These are phyloP conservation scores for Trachelus stipa DNA, from an alignment of 2,888 invertebrate genomes.

Conservation along the genomic window DNA sequence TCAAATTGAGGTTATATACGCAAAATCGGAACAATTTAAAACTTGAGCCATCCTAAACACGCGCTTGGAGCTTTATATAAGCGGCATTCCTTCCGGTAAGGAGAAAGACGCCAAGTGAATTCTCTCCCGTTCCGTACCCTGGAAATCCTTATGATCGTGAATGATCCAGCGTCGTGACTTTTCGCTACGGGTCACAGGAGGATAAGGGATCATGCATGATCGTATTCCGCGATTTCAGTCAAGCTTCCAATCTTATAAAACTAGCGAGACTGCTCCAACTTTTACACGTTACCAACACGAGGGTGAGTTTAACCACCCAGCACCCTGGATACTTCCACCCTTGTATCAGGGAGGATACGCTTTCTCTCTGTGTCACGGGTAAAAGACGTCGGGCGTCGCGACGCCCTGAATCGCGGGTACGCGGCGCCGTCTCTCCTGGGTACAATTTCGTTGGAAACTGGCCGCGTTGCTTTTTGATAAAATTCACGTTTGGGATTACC, in stretches of 20 bases:
- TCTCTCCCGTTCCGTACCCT: neutral
- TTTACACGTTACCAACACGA: constrained; percentile 1
- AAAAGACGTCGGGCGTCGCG: constrained; percentile 7
- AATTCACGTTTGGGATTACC: constrained; percentile 17
- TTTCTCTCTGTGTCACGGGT: neutral
- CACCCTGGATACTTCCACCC: neutral
- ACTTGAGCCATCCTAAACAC: neutral
- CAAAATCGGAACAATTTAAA: neutral
- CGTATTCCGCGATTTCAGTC: constrained; percentile 7
- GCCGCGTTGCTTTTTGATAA: constrained; percentile 15
- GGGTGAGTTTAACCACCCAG: neutral
- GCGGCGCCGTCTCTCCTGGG: constrained; percentile 12
- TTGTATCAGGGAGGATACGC: neutral
- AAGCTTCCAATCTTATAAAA: constrained; percentile 7
- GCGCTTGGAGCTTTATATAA: neutral
- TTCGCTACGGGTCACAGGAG: neutral
- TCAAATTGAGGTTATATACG: neutral
- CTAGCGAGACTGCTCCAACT: constrained; percentile 1
- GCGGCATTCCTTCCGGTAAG: too few relatives aligned
- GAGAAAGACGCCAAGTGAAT: neutral
- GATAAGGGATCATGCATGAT: constrained; percentile 3
- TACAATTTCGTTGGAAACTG: constrained; percentile 20
- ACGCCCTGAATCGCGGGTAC: constrained; percentile 6
- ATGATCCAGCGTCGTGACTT: neutral
- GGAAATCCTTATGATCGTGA: neutral